Conservation (phyloP, 2,113 vertebrate genomes). For the Melierax canorus region DNA sequence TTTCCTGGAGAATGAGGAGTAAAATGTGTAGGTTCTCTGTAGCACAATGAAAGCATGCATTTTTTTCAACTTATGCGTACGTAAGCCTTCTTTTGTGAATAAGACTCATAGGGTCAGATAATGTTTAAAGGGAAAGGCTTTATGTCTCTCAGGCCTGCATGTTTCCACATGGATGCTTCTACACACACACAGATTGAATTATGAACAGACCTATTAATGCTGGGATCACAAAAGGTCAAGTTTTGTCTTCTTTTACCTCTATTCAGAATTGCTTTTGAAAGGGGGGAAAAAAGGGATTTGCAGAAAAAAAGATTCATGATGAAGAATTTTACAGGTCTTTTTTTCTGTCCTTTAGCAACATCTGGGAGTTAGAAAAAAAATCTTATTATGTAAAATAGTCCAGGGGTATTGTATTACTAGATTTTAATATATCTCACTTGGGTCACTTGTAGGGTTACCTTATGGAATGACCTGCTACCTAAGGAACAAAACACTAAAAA, state of each 20-base stretch:
- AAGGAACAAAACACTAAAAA: conserved; percentile 36
- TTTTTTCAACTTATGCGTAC: conserved; percentile 78
- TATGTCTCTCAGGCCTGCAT: conserved; percentile 82
- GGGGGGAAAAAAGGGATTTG: conserved; percentile 71
- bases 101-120: conserved; percentile 82
- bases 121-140: conserved; percentile 83
- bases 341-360: conserved; percentile 61
- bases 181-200: conserved; percentile 86
- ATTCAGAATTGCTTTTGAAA: conserved; percentile 81
- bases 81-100: conserved; percentile 82
- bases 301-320: conserved; percentile 71
- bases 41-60: conserved; percentile 71
- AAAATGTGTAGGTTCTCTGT: conserved; percentile 70
- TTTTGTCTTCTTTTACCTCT: conserved; percentile 82
- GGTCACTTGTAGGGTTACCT: conserved; percentile 50
- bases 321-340: conserved; percentile 74
- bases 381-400: conserved; percentile 66
- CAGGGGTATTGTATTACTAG: conserved; percentile 44
- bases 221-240: conserved; percentile 84
- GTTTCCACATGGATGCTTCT: conserved; percentile 84
- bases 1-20: conserved; percentile 64
- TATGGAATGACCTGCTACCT: conserved; percentile 38
- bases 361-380: conserved; percentile 61
- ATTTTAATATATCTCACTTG: conserved; percentile 57
- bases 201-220: conserved; percentile 87